Evolutionary conservation across 92 coral and sea anemone species (phyloP).

Genomic region (Epizoanthus fatuus): DNA sequence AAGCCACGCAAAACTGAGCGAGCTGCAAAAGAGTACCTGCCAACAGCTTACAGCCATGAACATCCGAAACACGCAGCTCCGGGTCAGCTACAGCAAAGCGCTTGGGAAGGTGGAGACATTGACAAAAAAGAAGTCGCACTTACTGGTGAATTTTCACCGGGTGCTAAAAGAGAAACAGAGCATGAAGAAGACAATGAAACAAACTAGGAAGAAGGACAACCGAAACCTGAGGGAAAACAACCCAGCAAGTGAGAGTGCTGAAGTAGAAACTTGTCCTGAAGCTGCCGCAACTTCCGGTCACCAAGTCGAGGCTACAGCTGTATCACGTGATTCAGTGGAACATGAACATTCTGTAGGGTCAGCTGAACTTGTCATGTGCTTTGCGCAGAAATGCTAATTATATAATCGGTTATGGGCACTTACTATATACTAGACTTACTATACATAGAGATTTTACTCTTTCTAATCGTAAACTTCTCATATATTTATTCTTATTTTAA

Average conservation of each 20-base stretch:
- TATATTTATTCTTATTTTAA: too few relatives aligned
- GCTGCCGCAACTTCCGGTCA: not conserved
- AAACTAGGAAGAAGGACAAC: not conserved
- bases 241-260: not conserved
- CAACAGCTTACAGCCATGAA: conserved; percentile 16
- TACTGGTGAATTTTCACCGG: conserved; percentile 36
- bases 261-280: not conserved
- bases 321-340: not conserved
- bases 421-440: too few relatives aligned
- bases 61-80: conserved; percentile 23
- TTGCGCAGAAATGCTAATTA: conserved; percentile 21
- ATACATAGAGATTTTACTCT: too few relatives aligned
- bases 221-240: not conserved
- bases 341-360: not conserved
- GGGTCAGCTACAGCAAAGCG: conserved; percentile 37
- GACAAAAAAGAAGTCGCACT: conserved; percentile 36
- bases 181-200: conserved; percentile 8
- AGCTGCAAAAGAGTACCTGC: not conserved
- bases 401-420: too few relatives aligned
- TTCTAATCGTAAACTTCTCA: too few relatives aligned
- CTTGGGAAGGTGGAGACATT: conserved; percentile 20
- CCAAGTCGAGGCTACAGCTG: too few relatives aligned
- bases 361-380: conserved; percentile 22
- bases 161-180: conserved; percentile 32
- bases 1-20: conserved; percentile 13